Conservation (phyloP, 2,888 invertebrate genomes). For the Eurytoma adleriae region DNA sequence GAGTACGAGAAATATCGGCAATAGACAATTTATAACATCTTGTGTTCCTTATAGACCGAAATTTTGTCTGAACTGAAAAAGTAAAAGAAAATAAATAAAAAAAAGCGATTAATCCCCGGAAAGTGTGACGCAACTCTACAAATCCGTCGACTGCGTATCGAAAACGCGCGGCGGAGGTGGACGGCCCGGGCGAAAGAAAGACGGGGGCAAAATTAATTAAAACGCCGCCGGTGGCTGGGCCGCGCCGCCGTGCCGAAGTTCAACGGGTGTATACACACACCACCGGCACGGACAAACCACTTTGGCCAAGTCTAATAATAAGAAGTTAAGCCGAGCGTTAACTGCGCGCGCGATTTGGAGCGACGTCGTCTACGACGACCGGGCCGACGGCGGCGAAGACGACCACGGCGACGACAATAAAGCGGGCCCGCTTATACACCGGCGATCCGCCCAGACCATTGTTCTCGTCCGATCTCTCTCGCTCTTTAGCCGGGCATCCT, state of each 20-base stretch:
- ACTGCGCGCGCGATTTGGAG: conserved; percentile 65
- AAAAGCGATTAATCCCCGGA: no score
- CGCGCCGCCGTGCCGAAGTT: conserved; percentile 57
- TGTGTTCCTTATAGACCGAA: no score
- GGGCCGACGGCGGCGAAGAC: conserved; percentile 2
- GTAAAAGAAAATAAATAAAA: no score
- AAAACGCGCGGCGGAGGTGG: not conserved
- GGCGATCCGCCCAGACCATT: conserved; percentile 13
- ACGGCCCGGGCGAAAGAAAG: not conserved
- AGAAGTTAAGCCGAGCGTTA: conserved; percentile 68
- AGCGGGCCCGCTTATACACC: conserved; percentile 9
- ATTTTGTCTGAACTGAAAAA: no score
- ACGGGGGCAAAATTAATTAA: conserved; percentile 68
- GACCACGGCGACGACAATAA: not conserved
- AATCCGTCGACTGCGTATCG: not conserved
- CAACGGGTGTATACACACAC: conserved; percentile 11
- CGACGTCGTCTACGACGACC: conserved; percentile 46
- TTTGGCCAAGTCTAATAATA: conserved; percentile 72
- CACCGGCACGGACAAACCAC: conserved; percentile 49
- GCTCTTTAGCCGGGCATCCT: conserved; percentile 4
- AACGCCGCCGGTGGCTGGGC: conserved; percentile 58
- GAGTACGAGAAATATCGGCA: no score
- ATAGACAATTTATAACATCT: no score
- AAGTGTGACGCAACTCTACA: no score
- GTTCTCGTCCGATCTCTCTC: conserved; percentile 19